phyloP scores from a whole-genome alignment of 2,888 invertebrate genomes.

The Dicyrtoma fusca region DNA sequence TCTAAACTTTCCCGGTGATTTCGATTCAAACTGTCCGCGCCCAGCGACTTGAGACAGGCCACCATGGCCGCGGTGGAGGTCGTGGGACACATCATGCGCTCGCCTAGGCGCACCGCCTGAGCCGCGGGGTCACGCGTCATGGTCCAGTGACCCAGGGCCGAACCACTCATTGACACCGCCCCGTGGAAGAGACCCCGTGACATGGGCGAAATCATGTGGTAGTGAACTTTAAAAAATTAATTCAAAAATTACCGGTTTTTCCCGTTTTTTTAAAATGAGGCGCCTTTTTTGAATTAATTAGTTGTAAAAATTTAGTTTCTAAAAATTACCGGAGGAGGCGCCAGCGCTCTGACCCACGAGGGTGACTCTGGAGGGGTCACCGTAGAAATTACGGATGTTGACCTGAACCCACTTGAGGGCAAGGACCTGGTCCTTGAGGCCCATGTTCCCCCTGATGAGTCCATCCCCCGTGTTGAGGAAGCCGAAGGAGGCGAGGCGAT shows the following conservation, averaged over 20 bases:
- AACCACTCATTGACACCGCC: slow-evolving; percentile 48
- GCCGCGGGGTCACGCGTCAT: slow-evolving; percentile 43
- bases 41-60: slow-evolving; percentile 40
- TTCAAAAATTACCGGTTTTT: too few species aligned
- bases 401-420: slow-evolving; percentile 22
- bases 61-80: slow-evolving; percentile 38
- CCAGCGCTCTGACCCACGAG: slow-evolving; percentile 26
- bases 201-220: slow-evolving; percentile 30
- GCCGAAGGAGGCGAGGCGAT: slow-evolving; percentile 26
- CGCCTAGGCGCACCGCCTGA: slow-evolving; percentile 46
- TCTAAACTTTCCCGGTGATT: slow-evolving; percentile 41
- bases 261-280: too few species aligned
- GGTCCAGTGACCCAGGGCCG: slow-evolving; percentile 51
- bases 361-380: background rate
- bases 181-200: slow-evolving; percentile 45
- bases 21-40: slow-evolving; percentile 39
- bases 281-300: too few species aligned
- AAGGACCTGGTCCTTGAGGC: slow-evolving; percentile 26
- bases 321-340: too few species aligned
- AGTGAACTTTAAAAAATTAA: too few species aligned
- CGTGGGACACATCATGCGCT: slow-evolving; percentile 48
- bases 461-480: slow-evolving; percentile 31
- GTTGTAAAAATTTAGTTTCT: too few species aligned
- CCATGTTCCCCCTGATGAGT: slow-evolving; percentile 21
- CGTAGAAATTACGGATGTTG: slow-evolving; percentile 13